phyloP scores from a whole-genome alignment of 2,797 vertebrate genomes.

The Phylloscopus collybita region DNA sequence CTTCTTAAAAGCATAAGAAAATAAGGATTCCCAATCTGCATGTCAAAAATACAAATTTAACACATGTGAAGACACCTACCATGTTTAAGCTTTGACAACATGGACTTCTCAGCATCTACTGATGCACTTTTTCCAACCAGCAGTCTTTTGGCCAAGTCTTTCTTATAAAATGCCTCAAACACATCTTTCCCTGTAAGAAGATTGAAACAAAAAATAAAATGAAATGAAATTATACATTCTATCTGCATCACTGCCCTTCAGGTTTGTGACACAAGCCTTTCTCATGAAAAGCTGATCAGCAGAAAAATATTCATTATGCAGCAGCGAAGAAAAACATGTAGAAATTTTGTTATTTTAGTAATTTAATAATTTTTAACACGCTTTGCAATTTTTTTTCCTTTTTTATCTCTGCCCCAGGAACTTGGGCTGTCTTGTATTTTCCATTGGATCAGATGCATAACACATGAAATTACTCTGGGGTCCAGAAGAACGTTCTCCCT shows the following conservation, averaged over 20 bases:
- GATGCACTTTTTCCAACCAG: constrained; percentile 85
- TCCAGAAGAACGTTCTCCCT: background rate
- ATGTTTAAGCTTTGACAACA: constrained; percentile 85
- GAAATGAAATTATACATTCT: background rate
- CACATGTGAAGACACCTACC: constrained; percentile 61
- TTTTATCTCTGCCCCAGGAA: background rate
- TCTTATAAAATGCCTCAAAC: constrained; percentile 87
- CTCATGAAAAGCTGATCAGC: background rate
- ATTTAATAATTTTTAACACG: background rate
- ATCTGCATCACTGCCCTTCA: background rate
- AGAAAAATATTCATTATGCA: background rate
- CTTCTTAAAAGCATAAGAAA: background rate
- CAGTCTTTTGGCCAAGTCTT: constrained; percentile 84
- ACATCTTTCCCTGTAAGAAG: constrained; percentile 81
- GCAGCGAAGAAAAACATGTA: background rate
- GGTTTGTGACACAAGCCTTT: background rate
- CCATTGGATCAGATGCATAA: background rate
- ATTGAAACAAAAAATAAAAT: background rate
- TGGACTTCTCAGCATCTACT: constrained; percentile 85
- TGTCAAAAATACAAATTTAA: background rate
- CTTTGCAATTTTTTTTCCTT: background rate
- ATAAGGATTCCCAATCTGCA: background rate
- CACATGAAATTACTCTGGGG: background rate
- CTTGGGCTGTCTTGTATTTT: background rate
- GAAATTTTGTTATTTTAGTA: background rate